Conservation (phyloP, 2,797 vertebrate species). For the Clarias pachynema region DNA sequence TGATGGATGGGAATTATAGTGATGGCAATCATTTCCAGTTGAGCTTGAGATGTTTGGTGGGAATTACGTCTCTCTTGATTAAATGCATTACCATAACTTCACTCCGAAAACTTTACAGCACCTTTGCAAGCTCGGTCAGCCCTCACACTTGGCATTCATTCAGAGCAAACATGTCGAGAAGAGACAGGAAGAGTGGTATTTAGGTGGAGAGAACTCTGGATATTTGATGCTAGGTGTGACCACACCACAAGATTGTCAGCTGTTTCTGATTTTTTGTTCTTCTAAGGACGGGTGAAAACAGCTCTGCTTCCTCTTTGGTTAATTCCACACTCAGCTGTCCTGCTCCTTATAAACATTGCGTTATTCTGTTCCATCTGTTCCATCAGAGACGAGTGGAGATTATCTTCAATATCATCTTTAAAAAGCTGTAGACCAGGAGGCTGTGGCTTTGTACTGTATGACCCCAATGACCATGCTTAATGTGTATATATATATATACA, state of each 20-base stretch:
- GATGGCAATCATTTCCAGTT: not conserved
- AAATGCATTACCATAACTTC: not conserved
- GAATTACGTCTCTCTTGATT: not conserved
- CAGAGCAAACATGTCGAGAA: constrained; percentile 47
- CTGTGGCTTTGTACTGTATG: not conserved
- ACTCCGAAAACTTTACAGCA: not conserved
- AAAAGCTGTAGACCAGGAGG: not conserved
- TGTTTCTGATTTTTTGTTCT: constrained; percentile 55
- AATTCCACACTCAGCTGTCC: constrained; percentile 1
- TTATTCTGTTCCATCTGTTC: not conserved
- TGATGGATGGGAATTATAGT: not conserved
- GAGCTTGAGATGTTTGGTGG: not conserved
- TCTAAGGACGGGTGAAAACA: constrained; percentile 21
- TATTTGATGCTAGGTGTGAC: constrained; percentile 56
- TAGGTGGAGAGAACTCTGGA: constrained; percentile 43
- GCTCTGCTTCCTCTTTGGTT: constrained; percentile 9
- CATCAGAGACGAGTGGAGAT: not conserved
- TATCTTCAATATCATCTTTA: not conserved
- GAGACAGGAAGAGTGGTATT: constrained; percentile 47
- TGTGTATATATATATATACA: not conserved
- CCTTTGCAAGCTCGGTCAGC: not conserved
- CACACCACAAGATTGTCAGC: constrained; percentile 46
- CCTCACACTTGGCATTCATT: constrained; percentile 40
- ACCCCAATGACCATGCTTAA: not conserved
- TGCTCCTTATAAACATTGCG: not conserved